Evolutionary conservation across 2,113 vertebrate genomes (phyloP).

Genomic region (Aleadryas rufinucha): DNA sequence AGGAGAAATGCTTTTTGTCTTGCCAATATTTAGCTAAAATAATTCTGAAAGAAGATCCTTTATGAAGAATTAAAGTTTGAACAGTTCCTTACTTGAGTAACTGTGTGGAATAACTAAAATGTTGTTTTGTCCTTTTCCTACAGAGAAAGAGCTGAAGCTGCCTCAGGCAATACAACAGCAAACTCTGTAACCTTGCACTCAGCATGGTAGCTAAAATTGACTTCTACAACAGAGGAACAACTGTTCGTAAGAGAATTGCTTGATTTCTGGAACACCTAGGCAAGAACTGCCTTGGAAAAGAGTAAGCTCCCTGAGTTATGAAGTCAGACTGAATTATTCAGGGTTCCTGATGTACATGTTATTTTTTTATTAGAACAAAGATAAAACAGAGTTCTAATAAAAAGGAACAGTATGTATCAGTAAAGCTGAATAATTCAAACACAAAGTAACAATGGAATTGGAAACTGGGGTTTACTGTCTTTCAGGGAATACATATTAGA

Average conservation of each 20-base stretch:
- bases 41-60: background rate
- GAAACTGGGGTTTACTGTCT: background rate
- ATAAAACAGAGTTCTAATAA: slow-evolving; percentile 2
- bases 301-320: background rate
- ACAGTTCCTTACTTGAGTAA: background rate
- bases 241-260: background rate
- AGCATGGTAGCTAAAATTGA: slow-evolving; percentile 17
- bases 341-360: background rate
- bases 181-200: slow-evolving; percentile 40
- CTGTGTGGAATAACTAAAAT: slow-evolving; percentile 6
- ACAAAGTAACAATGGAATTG: background rate
- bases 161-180: slow-evolving; percentile 50
- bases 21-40: background rate
- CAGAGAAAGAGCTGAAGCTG: background rate
- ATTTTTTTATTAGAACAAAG: slow-evolving; percentile 18
- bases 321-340: slow-evolving; percentile 33
- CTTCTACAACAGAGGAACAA: slow-evolving; percentile 24
- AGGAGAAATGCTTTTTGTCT: background rate
- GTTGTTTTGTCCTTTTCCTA: slow-evolving; percentile 26
- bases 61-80: background rate
- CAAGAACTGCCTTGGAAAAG: background rate
- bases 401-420: background rate
- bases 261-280: slow-evolving; percentile 19
- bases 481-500: background rate
- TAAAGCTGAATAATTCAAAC: slow-evolving; percentile 12